These are phyloP conservation scores for Homarus americanus DNA, from an alignment of 1,140 invertebrate species.

Conservation along the genomic window DNA sequence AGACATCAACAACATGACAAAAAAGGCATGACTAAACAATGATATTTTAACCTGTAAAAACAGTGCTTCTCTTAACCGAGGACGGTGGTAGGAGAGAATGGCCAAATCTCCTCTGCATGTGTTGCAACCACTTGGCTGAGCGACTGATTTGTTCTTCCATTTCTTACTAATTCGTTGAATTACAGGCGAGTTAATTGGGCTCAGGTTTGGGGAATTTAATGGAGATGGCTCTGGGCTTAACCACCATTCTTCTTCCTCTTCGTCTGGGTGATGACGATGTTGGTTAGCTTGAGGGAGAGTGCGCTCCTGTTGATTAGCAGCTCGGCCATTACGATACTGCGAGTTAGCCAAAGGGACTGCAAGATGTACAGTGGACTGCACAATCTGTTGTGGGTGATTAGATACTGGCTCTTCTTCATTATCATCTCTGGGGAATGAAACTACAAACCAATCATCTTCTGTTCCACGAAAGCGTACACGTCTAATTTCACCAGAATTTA, in stretches of 20 bases:
- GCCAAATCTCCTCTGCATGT: slow-evolving; percentile 51
- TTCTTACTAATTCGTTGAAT: slow-evolving; percentile 39
- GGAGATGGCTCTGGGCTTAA: slow-evolving; percentile 44
- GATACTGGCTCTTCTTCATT: slow-evolving; percentile 25
- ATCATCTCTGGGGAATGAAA: slow-evolving; percentile 25
- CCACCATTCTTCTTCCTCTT: slow-evolving; percentile 45
- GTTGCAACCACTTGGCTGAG: slow-evolving; percentile 31
- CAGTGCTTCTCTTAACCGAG: slow-evolving; percentile 10
- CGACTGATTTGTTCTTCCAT: slow-evolving; percentile 26
- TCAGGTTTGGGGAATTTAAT: background rate
- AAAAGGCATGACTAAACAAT: no score
- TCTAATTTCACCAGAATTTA: background rate
- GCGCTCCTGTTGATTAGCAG: background rate
- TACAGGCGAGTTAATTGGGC: slow-evolving; percentile 21
- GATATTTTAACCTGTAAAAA: slow-evolving; percentile 57
- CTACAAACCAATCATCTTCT: slow-evolving; percentile 39
- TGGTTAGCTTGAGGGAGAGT: slow-evolving; percentile 22
- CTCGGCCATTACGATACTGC: background rate
- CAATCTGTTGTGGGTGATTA: background rate
- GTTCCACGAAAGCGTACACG: background rate
- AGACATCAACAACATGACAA: no score
- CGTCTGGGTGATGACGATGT: slow-evolving; percentile 53
- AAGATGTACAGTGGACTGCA: background rate
- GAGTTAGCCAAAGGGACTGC: slow-evolving; percentile 7
- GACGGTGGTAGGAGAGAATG: slow-evolving; percentile 31